Base-by-base conservation (phyloP, 2,797 vertebrate genomes). In the Danio aesculapii region DNA sequence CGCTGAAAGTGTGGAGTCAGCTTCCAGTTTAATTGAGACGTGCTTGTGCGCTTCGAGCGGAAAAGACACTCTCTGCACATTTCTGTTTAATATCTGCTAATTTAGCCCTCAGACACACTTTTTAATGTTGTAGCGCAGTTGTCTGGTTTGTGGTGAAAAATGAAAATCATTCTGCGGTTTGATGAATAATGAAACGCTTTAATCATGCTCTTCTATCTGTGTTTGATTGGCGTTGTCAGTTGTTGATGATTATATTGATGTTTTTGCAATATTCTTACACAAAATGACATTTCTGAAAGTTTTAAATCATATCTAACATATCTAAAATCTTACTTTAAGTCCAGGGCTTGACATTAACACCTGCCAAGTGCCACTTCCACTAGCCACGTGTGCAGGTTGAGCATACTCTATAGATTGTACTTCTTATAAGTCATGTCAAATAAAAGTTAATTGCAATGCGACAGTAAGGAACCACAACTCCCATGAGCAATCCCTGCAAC, bases 1-100 rank as follows among this genome's bases (percentile, higher is more conserved):
- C 44, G 61, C 49, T 43, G 49, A 81, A 74, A 73, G 78, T 66
- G 59, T 59, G n/a, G 70, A 58, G 61, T 81, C 79, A 81, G 79
- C 78, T 9, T 43, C n/a, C 6, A 74, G 61, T 64, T 64, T 73
- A 58, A 80, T 80, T 73, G 61, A 81, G 61, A 74, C 12, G 14
- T 63, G 41, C 71, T 44, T 63, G 77, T 64, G 69, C 1, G 10
- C 66, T 61, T n/a, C 0, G 39, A 43, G 57, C 8, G 19, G 49
- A 46, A 66, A 73, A 39, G 10, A 72, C 59, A 69, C 68, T 0
- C 52, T 69, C 59, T 46, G 66, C 57, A 59, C 59, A 68, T 69
- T 81, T 71, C 66, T 59, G 2, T 75, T 53, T 57, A 57, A 69
- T 75, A 61, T 59, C 30, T 46, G 74, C 58, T 78, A 53, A 67